Conservation (phyloP, 92 coral and sea anemone genomes). For the Ricordea florida region DNA sequence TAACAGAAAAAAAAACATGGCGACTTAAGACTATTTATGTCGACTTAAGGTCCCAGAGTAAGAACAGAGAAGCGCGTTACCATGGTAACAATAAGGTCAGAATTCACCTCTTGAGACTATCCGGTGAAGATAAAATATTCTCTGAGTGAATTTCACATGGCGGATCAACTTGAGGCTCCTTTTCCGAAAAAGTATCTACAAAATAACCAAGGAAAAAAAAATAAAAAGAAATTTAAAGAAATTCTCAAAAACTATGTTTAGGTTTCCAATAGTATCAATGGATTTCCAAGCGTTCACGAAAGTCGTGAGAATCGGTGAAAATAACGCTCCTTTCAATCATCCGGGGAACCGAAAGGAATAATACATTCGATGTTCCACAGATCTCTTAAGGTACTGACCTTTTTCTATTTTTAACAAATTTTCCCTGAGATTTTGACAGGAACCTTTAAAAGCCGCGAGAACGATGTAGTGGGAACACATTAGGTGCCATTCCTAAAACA, state of each 20-base stretch:
- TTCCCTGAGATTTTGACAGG: constrained; percentile 40
- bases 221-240: background rate
- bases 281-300: too few relatives aligned
- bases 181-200: background rate
- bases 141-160: background rate
- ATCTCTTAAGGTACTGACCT: background rate
- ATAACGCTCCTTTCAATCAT: too few relatives aligned
- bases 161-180: background rate
- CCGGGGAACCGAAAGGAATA: too few relatives aligned
- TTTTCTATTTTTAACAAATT: constrained; percentile 28
- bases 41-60: too few relatives aligned
- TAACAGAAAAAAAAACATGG: too few relatives aligned
- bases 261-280: too few relatives aligned
- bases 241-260: too few relatives aligned
- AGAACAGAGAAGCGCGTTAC: too few relatives aligned
- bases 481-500: constrained; percentile 77
- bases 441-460: constrained; percentile 71
- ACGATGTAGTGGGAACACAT: constrained; percentile 77
- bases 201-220: background rate
- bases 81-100: too few relatives aligned
- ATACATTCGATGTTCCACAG: background rate
- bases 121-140: constrained; percentile 2
- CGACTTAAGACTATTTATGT: too few relatives aligned
- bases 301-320: too few relatives aligned
- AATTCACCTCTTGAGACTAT: constrained; percentile 10